Evolutionary conservation across 2,113 vertebrate species (phyloP), one percentile per base, ranked within the genome.

Genomic region (Nibea albiflora): DNA sequence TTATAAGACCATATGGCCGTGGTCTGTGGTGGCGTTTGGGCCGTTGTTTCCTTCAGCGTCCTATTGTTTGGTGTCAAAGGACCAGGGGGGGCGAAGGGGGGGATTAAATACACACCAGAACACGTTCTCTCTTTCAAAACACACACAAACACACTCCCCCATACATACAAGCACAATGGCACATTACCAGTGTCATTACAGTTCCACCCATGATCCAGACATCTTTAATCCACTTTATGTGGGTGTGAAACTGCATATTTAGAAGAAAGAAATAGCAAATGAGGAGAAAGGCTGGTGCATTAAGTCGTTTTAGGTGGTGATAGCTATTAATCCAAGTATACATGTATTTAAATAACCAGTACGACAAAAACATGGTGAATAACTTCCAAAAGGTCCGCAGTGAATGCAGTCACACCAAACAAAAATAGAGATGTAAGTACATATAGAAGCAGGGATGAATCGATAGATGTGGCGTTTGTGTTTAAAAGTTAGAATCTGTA

Each of bases 51-150:
- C 89, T 87, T 90, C 85, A 87, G 88, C 69, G 73, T 92, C 81
- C 87, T 65, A 89, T 93, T 93, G 92, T 94, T 91, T 92, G 75
- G 80, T 85, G 76, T 90, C 88, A 93, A 93, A 92, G 61, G 76
- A 79, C 56, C 26, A 1, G 22, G 73, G 65, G 76, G 47, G 24
- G 3, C 0, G 78, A 54, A 17, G 17, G 56, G 85, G 86, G 80
- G 85, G 88, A 84, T 90, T 93, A 89, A 86, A 89, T 86, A 83
- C 83, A 93, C 83, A 88, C 86, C 80, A 84, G 79, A 90, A 89
- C 65, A 89, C 84, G 92, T 89, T 90, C 89, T 87, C 85, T 85
- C 82, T 88, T 79, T 86, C 80, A 89, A 89, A 90, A 73, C 64
- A 78, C 53, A 76, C 47, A 82, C 73, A 81, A 73, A 76, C 47